phyloP scores from a whole-genome alignment of 2,797 vertebrate genomes.

The Tinamus major region DNA sequence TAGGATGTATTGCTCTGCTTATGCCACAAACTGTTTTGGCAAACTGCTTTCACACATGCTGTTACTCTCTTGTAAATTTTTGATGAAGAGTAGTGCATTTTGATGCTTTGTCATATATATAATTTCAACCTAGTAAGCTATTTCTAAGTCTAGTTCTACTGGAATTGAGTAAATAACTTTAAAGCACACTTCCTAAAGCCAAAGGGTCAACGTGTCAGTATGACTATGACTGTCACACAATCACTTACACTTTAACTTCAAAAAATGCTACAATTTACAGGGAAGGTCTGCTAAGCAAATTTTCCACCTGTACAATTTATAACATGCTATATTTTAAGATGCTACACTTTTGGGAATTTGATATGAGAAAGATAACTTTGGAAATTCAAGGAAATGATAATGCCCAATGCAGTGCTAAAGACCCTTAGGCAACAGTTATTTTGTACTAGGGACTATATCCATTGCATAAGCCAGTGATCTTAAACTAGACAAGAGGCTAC shows the following conservation, averaged over 20 bases:
- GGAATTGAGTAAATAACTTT: neutral
- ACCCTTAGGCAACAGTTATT: neutral
- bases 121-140: neutral
- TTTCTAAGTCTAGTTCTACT: neutral
- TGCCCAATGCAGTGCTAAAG: neutral
- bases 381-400: neutral
- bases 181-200: neutral
- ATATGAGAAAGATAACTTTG: neutral
- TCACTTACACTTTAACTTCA: neutral
- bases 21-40: neutral
- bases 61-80: rapidly evolving
- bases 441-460: neutral
- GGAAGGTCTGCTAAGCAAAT: neutral
- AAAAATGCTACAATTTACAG: neutral
- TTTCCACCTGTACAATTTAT: neutral
- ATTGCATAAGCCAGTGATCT: neutral
- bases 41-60: neutral
- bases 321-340: neutral
- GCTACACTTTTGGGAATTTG: neutral
- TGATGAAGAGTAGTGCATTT: neutral
- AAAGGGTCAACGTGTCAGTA: neutral
- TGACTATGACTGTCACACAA: neutral
- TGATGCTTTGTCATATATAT: rapidly evolving
- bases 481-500: constrained; percentile 20
- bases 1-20: neutral